A percentile compares a stretch with the other conserved stretches of the same genome.
Conservation (phyloP, 2,113 vertebrate species). For the Craseonycteris thonglongyai region DNA sequence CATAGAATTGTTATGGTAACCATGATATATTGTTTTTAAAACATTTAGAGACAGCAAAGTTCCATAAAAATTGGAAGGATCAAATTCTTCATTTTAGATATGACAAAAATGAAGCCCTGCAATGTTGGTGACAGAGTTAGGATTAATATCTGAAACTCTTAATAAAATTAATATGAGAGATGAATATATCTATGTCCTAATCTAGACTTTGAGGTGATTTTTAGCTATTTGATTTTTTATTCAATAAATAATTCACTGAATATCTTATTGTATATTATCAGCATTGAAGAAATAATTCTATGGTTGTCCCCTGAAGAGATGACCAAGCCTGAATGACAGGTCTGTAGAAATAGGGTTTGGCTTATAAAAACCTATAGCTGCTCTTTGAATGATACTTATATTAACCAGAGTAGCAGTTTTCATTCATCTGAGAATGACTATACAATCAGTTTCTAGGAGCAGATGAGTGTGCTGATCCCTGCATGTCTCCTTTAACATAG, state of each 20-base stretch:
- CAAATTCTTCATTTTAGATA: background rate
- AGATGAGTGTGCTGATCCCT: background rate
- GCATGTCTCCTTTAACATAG: background rate
- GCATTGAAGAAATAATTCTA: background rate
- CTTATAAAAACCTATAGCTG: background rate
- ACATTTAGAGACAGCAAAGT: background rate
- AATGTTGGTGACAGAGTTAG: background rate
- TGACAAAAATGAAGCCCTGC: background rate
- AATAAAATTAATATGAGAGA: background rate
- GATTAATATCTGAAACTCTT: background rate
- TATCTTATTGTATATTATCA: background rate
- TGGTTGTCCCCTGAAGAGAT: background rate
- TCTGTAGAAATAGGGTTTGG: background rate
- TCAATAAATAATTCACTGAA: background rate
- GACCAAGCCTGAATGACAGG: background rate
- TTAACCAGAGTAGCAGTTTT: background rate
- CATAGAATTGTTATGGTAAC: background rate
- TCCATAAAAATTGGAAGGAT: background rate
- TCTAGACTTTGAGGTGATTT: background rate
- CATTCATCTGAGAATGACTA: background rate
- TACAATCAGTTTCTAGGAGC: background rate
- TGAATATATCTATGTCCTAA: background rate
- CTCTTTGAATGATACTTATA: background rate
- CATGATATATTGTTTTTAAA: conserved; percentile 15
- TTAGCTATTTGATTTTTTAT: background rate